A percentile compares a stretch with the other conserved stretches of the same genome.
Evolutionary conservation across 2,113 vertebrate species (phyloP).

Genomic region (Nerophis ophidion): DNA sequence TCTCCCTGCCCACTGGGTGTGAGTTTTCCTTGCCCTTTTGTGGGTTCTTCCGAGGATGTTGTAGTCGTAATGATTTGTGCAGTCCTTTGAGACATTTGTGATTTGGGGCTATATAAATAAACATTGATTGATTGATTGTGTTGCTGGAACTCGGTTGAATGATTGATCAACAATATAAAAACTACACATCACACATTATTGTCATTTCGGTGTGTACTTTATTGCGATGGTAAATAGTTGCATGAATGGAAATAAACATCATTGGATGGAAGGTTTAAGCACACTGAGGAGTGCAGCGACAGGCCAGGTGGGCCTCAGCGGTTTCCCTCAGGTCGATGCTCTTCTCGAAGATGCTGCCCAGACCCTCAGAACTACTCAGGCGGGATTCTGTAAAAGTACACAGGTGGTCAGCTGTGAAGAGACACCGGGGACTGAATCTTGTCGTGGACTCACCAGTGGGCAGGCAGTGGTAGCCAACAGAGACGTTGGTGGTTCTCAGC

Average conservation of each 20-base stretch:
- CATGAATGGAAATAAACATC: constrained; percentile 3
- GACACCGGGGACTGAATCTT: not conserved
- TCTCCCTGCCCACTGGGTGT: no score
- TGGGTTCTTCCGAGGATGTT: no score
- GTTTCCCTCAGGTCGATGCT: constrained; percentile 54
- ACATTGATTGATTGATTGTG: no score
- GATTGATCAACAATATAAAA: not conserved
- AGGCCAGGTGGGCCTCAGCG: constrained; percentile 58
- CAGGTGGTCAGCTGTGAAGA: not conserved
- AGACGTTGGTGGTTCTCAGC: constrained; percentile 34
- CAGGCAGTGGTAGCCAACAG: constrained; percentile 70
- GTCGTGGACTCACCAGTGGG: constrained; percentile 58
- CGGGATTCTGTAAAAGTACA: constrained; percentile 45
- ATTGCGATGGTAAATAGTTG: constrained; percentile 4
- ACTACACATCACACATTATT: not conserved
- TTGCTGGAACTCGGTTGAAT: not conserved
- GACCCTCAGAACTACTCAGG: constrained; percentile 22
- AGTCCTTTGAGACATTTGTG: no score
- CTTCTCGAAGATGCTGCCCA: constrained; percentile 48
- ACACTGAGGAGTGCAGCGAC: constrained; percentile 55
- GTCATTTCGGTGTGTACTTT: not conserved
- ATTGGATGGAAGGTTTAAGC: constrained; percentile 14
- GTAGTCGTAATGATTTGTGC: no score
- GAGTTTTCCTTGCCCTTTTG: no score
- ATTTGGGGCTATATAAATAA: no score